A percentile compares a stretch with the other conserved stretches of the same genome.
These are phyloP conservation scores for Megaleporinus macrocephalus DNA, from an alignment of 2,113 vertebrate species.

Conservation along the genomic window DNA sequence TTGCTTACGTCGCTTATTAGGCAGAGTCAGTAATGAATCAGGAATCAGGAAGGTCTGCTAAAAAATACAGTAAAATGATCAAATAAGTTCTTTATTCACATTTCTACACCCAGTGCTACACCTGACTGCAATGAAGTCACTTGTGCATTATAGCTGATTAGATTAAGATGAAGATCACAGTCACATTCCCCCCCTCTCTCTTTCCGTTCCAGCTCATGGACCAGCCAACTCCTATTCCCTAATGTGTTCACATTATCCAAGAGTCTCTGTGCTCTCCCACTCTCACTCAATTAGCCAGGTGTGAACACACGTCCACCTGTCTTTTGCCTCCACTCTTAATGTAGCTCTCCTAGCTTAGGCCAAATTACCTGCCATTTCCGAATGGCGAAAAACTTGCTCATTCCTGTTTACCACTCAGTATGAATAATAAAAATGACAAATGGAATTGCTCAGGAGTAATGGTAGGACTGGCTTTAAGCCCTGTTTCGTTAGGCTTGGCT, in stretches of 20 bases:
- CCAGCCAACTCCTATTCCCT: conserved; percentile 19
- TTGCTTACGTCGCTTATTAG: too few species aligned
- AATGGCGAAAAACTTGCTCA: conserved; percentile 73
- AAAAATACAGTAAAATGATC: background rate
- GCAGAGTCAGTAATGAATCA: too few species aligned
- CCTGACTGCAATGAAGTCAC: background rate
- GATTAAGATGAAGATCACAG: conserved; percentile 7
- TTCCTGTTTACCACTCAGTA: conserved; percentile 70
- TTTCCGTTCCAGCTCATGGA: conserved; percentile 7
- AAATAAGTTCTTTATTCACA: background rate
- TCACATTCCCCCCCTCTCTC: background rate
- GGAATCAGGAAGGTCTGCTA: too few species aligned
- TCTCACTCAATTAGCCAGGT: conserved; percentile 57
- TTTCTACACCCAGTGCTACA: background rate
- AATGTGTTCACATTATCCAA: conserved; percentile 36
- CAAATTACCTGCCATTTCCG: conserved; percentile 60
- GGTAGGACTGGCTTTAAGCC: conserved; percentile 71
- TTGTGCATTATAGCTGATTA: conserved; percentile 12
- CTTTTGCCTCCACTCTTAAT: conserved; percentile 47
- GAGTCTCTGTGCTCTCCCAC: conserved; percentile 28
- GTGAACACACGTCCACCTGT: conserved; percentile 53
- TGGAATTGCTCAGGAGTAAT: conserved; percentile 72
- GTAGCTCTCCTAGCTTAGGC: conserved; percentile 34
- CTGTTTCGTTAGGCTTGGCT: conserved; percentile 80
- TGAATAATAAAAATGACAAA: conserved; percentile 80